Conservation (phyloP, 2,888 invertebrate species). For the Scrobipalpa atriplicella region DNA sequence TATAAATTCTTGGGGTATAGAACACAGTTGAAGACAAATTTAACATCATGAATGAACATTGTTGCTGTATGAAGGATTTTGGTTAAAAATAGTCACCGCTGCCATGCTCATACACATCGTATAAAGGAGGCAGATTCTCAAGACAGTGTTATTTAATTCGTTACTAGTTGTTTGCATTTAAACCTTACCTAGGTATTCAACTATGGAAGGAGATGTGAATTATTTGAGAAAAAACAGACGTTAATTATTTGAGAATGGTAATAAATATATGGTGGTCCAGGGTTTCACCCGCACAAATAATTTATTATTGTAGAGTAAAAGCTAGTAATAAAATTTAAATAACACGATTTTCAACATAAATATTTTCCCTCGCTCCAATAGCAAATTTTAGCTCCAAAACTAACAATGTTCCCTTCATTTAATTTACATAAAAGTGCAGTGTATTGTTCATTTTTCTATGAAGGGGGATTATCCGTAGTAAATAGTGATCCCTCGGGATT, state of each 20-base stretch:
- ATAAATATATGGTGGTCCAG: no score
- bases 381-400: neutral
- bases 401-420: conserved; percentile 67
- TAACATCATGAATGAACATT: neutral
- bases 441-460: conserved; percentile 76
- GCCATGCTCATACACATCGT: no score
- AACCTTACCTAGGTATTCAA: no score
- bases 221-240: no score
- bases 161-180: no score
- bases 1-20: neutral
- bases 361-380: neutral
- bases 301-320: no score
- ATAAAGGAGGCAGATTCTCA: no score
- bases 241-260: no score
- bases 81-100: no score
- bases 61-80: neutral
- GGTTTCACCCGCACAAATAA: no score
- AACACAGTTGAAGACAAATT: neutral
- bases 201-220: no score
- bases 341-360: neutral
- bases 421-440: conserved; percentile 76
- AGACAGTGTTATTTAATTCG: no score
- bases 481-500: conserved; percentile 72
- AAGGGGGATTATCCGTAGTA: conserved; percentile 74
- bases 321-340: neutral